phyloP scores from a whole-genome alignment of 2,888 invertebrate genomes.

The Noctua fimbriata region DNA sequence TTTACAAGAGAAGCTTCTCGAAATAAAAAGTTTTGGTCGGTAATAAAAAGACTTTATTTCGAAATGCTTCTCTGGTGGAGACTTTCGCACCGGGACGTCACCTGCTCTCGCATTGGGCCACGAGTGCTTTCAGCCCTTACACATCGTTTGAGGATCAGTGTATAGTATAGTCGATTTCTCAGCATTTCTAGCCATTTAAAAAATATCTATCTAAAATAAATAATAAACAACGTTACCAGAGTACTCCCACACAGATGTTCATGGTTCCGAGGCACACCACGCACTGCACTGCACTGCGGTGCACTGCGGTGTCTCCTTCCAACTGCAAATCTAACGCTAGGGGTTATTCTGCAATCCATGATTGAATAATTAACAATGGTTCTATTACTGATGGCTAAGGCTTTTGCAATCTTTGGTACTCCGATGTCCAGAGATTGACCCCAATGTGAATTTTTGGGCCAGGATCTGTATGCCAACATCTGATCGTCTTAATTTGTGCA shows the following conservation, averaged over 20 bases:
- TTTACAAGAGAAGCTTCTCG: no score
- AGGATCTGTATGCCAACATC: neutral
- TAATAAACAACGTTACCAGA: conserved; percentile 40
- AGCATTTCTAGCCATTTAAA: neutral
- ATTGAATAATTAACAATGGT: neutral
- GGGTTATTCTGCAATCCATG: conserved; percentile 47
- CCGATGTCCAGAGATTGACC: no score
- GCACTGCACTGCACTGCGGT: conserved; percentile 32
- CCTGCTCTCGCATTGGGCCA: neutral
- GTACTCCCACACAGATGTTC: conserved; percentile 30
- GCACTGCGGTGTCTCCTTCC: neutral
- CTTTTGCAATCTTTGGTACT: neutral
- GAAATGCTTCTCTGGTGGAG: no score
- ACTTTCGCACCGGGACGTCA: neutral
- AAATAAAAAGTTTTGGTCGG: no score
- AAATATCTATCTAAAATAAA: neutral
- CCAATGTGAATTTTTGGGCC: neutral
- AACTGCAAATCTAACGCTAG: no score
- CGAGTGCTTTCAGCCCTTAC: neutral
- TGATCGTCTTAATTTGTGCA: neutral
- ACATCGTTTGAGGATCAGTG: neutral
- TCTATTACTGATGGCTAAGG: neutral
- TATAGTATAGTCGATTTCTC: neutral
- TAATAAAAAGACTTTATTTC: no score
- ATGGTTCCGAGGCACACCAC: conserved; percentile 29